Evolutionary conservation across 2,113 vertebrate species (phyloP).

Genomic region (Nyctibius bracteatus): DNA sequence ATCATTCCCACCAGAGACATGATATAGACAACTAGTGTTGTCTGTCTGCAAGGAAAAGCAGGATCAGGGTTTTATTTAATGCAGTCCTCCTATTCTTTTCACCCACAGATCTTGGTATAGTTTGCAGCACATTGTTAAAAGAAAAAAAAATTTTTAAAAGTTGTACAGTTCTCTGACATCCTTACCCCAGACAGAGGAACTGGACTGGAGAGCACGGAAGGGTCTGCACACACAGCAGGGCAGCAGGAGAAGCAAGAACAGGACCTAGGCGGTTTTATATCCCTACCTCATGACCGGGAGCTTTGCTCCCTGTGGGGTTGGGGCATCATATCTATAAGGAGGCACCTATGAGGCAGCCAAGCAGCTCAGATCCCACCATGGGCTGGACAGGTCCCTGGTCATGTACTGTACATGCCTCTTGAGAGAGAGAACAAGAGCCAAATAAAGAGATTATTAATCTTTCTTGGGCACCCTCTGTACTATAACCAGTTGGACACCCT

Average conservation of each 20-base stretch:
- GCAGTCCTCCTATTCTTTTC: not conserved
- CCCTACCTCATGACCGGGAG: not conserved
- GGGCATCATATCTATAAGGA: not conserved
- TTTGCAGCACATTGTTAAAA: not conserved
- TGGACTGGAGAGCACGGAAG: not conserved
- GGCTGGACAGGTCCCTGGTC: not conserved
- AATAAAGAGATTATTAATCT: not conserved
- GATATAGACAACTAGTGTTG: constrained; percentile 83
- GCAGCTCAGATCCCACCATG: not conserved
- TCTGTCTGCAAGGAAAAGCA: constrained; percentile 78
- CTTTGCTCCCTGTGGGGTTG: not conserved
- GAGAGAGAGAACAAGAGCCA: not conserved
- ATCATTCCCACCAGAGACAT: constrained; percentile 88
- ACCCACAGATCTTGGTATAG: not conserved
- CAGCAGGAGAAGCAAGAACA: not conserved
- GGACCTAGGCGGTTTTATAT: not conserved
- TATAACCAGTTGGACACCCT: not conserved
- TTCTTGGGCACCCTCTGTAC: not conserved
- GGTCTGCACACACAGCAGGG: not conserved
- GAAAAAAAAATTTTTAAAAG: not conserved
- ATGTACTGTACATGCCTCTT: accelerated
- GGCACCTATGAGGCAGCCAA: not conserved
- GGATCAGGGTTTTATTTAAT: not conserved
- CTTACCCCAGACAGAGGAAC: not conserved
- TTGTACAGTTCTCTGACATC: not conserved